Percentiles rank a stretch among this genome's conserved stretches.
phyloP scores from a whole-genome alignment of 2,888 invertebrate species.

The Pogonocherus hispidulus region DNA sequence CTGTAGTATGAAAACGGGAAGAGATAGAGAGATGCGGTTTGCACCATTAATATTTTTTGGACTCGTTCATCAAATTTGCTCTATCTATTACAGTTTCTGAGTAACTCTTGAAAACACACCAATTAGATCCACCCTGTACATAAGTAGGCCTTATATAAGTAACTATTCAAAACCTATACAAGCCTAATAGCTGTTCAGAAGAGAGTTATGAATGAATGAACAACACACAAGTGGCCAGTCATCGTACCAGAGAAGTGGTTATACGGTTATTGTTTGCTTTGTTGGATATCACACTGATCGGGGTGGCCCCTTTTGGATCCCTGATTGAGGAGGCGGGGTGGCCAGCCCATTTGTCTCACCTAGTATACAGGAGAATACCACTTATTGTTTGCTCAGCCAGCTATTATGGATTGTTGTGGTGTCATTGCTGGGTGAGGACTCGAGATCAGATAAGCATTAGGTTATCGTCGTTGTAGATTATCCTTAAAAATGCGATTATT shows the following conservation, averaged over 20 bases:
- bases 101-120: too few relatives aligned
- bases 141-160: too few relatives aligned
- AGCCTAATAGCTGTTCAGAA: slow-evolving; percentile 10
- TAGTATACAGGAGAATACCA: slow-evolving; percentile 25
- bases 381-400: slow-evolving; percentile 27
- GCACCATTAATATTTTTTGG: too few relatives aligned
- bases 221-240: slow-evolving; percentile 35
- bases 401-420: background rate
- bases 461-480: background rate
- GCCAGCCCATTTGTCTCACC: slow-evolving; percentile 39
- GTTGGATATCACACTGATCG: slow-evolving; percentile 28
- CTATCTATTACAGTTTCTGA: too few relatives aligned
- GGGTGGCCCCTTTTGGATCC: slow-evolving; percentile 19
- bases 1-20: too few relatives aligned
- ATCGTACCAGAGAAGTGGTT: slow-evolving; percentile 30
- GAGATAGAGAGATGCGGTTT: too few relatives aligned
- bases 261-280: slow-evolving; percentile 38
- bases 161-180: too few relatives aligned
- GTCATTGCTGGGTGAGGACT: background rate
- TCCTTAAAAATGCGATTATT: background rate
- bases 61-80: too few relatives aligned
- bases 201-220: slow-evolving; percentile 27
- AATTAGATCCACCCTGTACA: too few relatives aligned
- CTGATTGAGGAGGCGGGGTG: slow-evolving; percentile 28
- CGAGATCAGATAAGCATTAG: too few relatives aligned